A percentile compares a stretch with the other conserved stretches of the same genome.
Conservation (phyloP, 2,113 vertebrate genomes). For the Chroicocephalus ridibundus region DNA sequence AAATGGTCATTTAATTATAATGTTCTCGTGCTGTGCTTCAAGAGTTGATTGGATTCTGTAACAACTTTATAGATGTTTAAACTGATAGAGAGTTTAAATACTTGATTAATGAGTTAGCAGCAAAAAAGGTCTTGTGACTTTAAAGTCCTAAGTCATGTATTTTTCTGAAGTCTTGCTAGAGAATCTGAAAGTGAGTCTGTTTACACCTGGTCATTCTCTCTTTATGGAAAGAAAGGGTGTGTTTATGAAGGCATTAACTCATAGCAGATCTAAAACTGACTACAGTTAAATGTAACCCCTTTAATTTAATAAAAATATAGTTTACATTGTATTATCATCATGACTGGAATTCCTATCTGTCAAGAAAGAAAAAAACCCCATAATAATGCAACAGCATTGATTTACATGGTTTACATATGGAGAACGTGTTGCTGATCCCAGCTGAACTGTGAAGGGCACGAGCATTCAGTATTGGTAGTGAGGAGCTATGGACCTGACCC, state of each 20-base stretch:
- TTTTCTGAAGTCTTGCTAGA: not conserved
- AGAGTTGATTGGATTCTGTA: not conserved
- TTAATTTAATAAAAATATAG: not conserved
- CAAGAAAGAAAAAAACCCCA: not conserved
- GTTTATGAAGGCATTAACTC: not conserved
- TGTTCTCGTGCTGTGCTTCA: not conserved
- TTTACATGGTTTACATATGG: not conserved
- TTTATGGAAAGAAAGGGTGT: not conserved
- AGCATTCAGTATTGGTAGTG: not conserved
- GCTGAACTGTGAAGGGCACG: not conserved
- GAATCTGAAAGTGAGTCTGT: not conserved
- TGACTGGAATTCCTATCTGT: not conserved
- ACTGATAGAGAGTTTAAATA: not conserved
- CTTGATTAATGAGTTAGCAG: not conserved
- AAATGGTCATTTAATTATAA: not conserved
- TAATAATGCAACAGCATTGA: not conserved
- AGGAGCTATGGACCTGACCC: not conserved
- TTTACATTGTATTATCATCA: not conserved
- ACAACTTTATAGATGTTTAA: not conserved
- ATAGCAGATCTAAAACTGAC: not conserved
- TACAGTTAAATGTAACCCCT: not conserved
- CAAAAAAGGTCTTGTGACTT: not conserved
- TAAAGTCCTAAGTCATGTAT: not conserved
- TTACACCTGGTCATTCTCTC: not conserved
- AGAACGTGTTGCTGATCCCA: not conserved